Conservation (phyloP, 37 sponge, comb jelly and placozoan species). For the Spongilla lacustris region DNA sequence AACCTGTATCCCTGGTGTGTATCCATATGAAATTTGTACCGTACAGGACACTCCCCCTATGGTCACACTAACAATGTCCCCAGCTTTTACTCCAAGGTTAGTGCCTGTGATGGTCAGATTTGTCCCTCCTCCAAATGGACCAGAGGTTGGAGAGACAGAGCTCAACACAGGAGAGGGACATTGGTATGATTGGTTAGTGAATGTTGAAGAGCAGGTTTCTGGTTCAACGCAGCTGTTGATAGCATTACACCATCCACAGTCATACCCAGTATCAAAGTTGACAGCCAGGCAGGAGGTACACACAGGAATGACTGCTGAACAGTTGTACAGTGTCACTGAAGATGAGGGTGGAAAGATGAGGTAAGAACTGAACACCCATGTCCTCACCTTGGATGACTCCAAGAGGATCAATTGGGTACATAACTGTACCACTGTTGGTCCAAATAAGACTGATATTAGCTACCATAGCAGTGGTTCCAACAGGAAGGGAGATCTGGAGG, state of each 20-base stretch:
- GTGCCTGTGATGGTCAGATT: conserved; percentile 67
- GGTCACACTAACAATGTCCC: conserved; percentile 23
- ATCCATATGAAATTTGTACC: conserved; percentile 9
- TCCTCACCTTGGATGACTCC: conserved; percentile 5
- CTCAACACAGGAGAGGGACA: conserved; percentile 58
- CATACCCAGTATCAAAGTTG: conserved; percentile 27
- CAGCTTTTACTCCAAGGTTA: conserved; percentile 59
- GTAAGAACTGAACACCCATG: conserved; percentile 2
- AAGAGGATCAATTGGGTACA: background rate
- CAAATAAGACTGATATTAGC: conserved; percentile 22
- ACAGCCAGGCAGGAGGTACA: conserved; percentile 55
- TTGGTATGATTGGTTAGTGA: background rate
- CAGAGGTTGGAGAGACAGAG: conserved; percentile 40
- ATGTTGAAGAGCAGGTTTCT: conserved; percentile 22
- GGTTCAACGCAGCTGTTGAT: background rate
- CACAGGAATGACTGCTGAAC: conserved; percentile 2
- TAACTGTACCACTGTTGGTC: background rate
- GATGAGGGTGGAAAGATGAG: background rate
- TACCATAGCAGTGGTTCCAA: background rate
- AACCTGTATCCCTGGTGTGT: conserved; percentile 28
- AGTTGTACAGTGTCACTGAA: conserved; percentile 58
- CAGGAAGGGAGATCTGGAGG: background rate
- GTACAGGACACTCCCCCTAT: conserved; percentile 33
- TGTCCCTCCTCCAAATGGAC: conserved; percentile 76
- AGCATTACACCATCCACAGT: conserved; percentile 69